phyloP scores from a whole-genome alignment of 1,140 invertebrate species.

The Leptinotarsa texana region DNA sequence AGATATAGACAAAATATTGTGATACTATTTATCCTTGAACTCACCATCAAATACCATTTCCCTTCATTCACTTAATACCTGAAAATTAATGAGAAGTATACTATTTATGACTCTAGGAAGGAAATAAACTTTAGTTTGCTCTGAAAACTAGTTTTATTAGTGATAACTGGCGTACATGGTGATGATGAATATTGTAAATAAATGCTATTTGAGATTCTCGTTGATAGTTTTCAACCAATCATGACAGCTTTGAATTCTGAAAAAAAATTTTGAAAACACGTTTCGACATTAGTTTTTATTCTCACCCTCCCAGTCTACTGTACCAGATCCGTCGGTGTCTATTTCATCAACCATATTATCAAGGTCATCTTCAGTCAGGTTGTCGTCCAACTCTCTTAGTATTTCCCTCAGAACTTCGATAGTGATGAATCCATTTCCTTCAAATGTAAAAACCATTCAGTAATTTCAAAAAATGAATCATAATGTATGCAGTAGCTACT shows the following conservation, averaged over 20 bases:
- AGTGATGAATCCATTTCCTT: conserved; percentile 75
- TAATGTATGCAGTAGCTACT: neutral
- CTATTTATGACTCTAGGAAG: no score
- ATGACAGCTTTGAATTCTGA: conserved; percentile 81
- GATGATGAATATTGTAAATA: neutral
- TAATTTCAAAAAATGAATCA: neutral
- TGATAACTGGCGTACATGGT: no score
- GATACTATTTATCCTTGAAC: no score
- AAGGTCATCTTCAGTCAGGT: conserved; percentile 69
- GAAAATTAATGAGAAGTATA: no score
- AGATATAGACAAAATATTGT: no score
- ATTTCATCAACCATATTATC: conserved; percentile 80
- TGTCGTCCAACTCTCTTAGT: conserved; percentile 74
- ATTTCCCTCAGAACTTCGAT: conserved; percentile 74
- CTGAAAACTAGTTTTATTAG: no score
- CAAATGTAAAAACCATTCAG: neutral
- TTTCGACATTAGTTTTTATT: neutral
- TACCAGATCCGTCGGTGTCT: conserved; percentile 71
- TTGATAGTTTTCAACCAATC: conserved; percentile 61
- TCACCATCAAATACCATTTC: no score
- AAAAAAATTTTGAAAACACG: conserved; percentile 43
- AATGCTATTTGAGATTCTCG: neutral
- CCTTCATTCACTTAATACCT: no score
- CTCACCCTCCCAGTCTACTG: conserved; percentile 75
- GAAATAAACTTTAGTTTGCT: no score